Evolutionary conservation across 2,797 vertebrate genomes (phyloP).

Genomic region (Lates japonicus): DNA sequence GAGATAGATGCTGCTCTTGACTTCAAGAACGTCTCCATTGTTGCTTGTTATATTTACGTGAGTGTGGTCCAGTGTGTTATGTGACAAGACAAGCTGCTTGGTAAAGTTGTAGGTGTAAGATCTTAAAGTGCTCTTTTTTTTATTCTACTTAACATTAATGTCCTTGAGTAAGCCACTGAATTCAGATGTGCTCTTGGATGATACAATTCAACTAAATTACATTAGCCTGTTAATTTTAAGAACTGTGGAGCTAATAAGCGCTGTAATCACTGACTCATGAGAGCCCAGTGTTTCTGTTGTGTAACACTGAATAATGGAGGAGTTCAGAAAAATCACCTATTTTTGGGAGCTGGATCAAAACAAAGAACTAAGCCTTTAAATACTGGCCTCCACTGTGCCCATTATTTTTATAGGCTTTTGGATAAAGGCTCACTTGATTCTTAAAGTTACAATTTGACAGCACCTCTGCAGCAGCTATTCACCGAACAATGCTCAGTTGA

Average conservation of each 20-base stretch:
- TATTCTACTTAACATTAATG: not conserved
- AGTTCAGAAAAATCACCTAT: conserved; percentile 8
- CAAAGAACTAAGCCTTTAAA: not conserved
- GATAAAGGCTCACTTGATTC: not conserved
- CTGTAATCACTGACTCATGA: not conserved
- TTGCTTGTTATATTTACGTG: conserved; percentile 97
- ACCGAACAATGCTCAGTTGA: not conserved
- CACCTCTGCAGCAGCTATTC: not conserved
- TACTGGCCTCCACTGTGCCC: not conserved
- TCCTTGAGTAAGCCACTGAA: not conserved
- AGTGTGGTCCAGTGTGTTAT: conserved; percentile 75
- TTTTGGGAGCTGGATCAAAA: conserved; percentile 23
- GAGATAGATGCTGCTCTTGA: conserved; percentile 98
- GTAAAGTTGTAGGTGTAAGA: not conserved
- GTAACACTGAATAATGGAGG: conserved; percentile 13
- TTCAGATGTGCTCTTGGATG: not conserved
- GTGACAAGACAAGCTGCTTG: not conserved
- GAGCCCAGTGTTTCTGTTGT: conserved; percentile 13
- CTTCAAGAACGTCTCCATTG: conserved; percentile 99
- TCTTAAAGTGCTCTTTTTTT: no score
- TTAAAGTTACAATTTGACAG: not conserved
- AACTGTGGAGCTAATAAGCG: conserved; percentile 4
- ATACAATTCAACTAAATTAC: not conserved
- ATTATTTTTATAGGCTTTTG: not conserved
- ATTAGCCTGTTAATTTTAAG: conserved; percentile 6